Evolutionary conservation across 2,797 vertebrate species (phyloP).

Genomic region (Limnodromus scolopaceus): DNA sequence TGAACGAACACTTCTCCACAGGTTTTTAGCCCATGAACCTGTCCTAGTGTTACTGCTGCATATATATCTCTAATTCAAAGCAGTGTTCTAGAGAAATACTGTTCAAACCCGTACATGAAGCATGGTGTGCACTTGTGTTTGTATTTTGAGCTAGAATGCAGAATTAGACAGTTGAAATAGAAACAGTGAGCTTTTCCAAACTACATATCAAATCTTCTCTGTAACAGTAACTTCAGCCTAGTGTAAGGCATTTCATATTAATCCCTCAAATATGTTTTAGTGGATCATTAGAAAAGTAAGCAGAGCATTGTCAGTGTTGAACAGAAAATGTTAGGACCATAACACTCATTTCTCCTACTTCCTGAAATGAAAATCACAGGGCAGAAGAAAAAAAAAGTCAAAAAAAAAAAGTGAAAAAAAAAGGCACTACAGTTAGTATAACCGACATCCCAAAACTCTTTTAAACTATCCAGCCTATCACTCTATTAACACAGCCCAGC

Average conservation of each 20-base stretch:
- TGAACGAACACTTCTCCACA: background rate
- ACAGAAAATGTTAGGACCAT: background rate
- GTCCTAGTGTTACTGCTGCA: background rate
- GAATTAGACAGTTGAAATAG: background rate
- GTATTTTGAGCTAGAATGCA: background rate
- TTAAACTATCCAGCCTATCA: background rate
- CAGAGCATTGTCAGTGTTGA: background rate
- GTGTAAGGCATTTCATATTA: background rate
- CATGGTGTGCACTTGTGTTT: background rate
- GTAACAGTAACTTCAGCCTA: background rate
- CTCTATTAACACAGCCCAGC: background rate
- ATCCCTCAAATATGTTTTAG: background rate
- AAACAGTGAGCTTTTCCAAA: background rate
- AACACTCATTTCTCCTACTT: background rate
- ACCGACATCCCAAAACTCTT: background rate
- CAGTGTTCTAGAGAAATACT: background rate
- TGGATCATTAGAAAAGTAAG: background rate
- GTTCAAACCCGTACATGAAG: background rate
- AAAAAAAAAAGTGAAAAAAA: too few relatives aligned
- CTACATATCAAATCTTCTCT: background rate
- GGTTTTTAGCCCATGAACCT: background rate
- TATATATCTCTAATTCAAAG: background rate
- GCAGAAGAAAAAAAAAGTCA: background rate
- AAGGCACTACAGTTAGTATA: background rate
- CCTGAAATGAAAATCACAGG: background rate